A percentile compares a stretch with the other conserved stretches of the same genome.
Evolutionary conservation across 2,113 vertebrate species (phyloP).

Genomic region (Salvator merianae): DNA sequence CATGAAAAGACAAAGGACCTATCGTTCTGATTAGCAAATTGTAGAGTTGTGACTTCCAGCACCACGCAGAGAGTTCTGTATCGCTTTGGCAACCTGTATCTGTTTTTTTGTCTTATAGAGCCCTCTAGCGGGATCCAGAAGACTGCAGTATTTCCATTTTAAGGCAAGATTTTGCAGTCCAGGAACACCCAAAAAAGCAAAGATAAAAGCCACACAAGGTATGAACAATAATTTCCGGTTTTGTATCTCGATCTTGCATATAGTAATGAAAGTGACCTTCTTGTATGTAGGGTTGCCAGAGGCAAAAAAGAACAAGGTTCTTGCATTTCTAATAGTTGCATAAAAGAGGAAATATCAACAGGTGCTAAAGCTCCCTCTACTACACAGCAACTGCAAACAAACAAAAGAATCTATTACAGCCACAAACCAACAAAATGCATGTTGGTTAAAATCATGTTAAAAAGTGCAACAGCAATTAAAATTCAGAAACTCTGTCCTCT

Average conservation of each 20-base stretch:
- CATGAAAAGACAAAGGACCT: slow-evolving; percentile 59
- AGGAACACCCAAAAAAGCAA: neutral
- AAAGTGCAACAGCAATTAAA: too few species aligned
- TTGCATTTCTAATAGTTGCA: too few species aligned
- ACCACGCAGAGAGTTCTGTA: fast-evolving
- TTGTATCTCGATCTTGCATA: neutral
- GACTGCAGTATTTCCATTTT: neutral
- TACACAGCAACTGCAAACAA: too few species aligned
- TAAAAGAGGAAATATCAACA: too few species aligned
- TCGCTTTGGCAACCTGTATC: neutral
- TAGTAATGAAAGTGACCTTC: neutral
- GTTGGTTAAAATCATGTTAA: too few species aligned
- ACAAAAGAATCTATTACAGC: too few species aligned
- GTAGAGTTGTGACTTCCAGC: slow-evolving; percentile 34
- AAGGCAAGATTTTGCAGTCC: fast-evolving
- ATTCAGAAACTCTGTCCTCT: too few species aligned
- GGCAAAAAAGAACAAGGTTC: too few species aligned
- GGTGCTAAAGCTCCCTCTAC: too few species aligned
- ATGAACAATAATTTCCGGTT: fast-evolving
- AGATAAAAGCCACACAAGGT: fast-evolving
- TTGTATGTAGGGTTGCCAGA: too few species aligned
- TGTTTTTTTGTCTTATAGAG: slow-evolving; percentile 76
- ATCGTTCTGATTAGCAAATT: slow-evolving; percentile 63
- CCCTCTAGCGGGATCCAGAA: slow-evolving; percentile 76
- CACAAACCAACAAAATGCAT: too few species aligned